Conservation (phyloP, 2,888 invertebrate species). For the Nipponacmea schrenckii region DNA sequence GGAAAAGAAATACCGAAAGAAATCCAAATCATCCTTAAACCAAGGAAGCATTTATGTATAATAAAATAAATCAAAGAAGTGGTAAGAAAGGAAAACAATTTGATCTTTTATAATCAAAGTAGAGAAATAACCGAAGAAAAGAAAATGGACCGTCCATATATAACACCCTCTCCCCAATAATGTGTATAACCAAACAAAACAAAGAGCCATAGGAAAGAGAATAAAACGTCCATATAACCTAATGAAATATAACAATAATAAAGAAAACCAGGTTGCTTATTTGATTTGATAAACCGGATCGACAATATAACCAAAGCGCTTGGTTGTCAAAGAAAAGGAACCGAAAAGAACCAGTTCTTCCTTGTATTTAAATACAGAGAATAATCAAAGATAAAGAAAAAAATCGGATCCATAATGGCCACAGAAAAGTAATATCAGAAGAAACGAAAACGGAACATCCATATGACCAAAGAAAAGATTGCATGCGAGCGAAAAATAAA, state of each 20-base stretch:
- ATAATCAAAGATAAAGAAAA: no score
- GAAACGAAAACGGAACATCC: background rate
- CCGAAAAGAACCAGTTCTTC: background rate
- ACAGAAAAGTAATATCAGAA: background rate
- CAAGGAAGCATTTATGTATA: no score
- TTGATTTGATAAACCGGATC: background rate
- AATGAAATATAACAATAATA: background rate
- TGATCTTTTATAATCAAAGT: no score
- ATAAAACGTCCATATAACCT: background rate
- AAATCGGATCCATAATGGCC: no score
- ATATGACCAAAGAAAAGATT: slow-evolving; percentile 4
- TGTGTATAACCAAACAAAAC: background rate
- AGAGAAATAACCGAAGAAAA: slow-evolving; percentile 1
- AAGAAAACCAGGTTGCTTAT: no score
- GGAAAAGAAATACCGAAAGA: no score
- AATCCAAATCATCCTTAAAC: no score
- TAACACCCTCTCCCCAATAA: no score
- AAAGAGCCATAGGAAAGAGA: background rate
- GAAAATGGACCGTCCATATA: background rate
- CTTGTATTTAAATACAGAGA: no score
- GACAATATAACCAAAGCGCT: background rate
- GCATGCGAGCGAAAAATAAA: no score
- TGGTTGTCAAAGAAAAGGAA: background rate
- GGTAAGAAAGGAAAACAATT: no score
- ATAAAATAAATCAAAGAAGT: no score